Evolutionary conservation across 2,888 invertebrate species (phyloP).

Genomic region (Microctonus aethiopoides): DNA sequence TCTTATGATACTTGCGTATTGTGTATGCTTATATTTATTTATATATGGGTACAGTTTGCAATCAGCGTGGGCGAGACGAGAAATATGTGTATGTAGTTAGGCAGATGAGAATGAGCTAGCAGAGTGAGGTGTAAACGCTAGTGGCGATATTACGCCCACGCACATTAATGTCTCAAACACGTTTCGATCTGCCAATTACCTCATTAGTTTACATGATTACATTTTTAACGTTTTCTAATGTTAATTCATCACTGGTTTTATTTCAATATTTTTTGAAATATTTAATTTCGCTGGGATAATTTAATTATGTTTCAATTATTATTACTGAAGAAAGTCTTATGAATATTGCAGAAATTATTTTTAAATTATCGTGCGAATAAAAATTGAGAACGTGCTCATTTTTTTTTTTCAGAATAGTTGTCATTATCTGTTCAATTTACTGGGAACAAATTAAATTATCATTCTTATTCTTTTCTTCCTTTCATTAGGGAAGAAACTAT

Average conservation of each 20-base stretch:
- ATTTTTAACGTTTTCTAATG: background rate
- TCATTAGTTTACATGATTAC: slow-evolving; percentile 12
- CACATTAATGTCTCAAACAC: background rate
- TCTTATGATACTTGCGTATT: too few species aligned
- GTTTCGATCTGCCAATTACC: background rate
- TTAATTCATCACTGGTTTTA: slow-evolving; percentile 14
- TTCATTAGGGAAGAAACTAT: background rate
- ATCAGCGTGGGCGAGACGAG: background rate
- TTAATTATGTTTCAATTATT: background rate
- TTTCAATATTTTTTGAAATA: background rate
- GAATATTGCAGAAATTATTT: background rate
- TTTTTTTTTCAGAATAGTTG: background rate
- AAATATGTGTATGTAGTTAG: background rate
- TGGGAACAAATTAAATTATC: background rate
- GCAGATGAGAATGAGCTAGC: background rate
- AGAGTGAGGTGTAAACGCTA: background rate
- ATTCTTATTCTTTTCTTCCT: background rate
- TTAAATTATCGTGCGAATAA: background rate
- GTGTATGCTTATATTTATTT: too few species aligned
- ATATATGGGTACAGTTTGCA: background rate
- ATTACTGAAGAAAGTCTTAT: background rate
- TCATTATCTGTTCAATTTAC: background rate
- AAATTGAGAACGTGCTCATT: background rate
- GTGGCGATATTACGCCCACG: background rate
- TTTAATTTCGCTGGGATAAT: background rate